These are phyloP conservation scores for Glaucopsyche alexis DNA, from an alignment of 2,888 invertebrate species.

Conservation along the genomic window DNA sequence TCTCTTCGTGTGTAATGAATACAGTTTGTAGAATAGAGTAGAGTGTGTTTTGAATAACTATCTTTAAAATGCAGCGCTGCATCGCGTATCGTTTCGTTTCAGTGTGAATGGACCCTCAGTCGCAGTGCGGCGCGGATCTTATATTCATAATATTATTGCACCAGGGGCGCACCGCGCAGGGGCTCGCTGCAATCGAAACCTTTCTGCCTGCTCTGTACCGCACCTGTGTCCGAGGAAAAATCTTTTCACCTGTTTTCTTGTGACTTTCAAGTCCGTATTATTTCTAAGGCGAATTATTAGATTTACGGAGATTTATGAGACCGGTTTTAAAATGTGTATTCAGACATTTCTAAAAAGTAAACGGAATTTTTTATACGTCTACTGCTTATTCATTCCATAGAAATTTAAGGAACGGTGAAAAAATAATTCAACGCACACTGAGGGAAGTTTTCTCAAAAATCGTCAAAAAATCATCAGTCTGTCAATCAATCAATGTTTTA, in stretches of 20 bases:
- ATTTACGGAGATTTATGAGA: background rate
- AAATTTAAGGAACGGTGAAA: background rate
- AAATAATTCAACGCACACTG: background rate
- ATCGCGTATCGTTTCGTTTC: too few relatives aligned
- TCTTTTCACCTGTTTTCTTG: slow-evolving; percentile 2
- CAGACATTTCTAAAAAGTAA: background rate
- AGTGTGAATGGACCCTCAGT: too few relatives aligned
- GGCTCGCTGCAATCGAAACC: slow-evolving; percentile 42
- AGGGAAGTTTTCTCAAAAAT: background rate
- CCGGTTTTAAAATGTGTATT: background rate
- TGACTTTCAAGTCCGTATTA: background rate
- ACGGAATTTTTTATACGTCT: background rate
- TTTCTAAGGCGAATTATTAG: slow-evolving; percentile 9
- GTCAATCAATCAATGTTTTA: background rate
- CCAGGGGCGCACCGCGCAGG: slow-evolving; percentile 45
- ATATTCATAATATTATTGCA: slow-evolving; percentile 71
- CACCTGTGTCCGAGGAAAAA: slow-evolving; percentile 14
- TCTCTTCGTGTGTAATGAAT: too few relatives aligned
- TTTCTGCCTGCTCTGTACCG: slow-evolving; percentile 32
- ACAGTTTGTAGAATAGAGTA: too few relatives aligned
- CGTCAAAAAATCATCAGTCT: background rate
- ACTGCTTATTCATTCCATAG: background rate
- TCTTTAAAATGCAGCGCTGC: too few relatives aligned
- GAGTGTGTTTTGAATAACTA: too few relatives aligned
- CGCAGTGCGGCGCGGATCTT: slow-evolving; percentile 65